These are phyloP conservation scores for Hypselothyrea guttata DNA, from an alignment of 2,888 invertebrate species.

Conservation along the genomic window DNA sequence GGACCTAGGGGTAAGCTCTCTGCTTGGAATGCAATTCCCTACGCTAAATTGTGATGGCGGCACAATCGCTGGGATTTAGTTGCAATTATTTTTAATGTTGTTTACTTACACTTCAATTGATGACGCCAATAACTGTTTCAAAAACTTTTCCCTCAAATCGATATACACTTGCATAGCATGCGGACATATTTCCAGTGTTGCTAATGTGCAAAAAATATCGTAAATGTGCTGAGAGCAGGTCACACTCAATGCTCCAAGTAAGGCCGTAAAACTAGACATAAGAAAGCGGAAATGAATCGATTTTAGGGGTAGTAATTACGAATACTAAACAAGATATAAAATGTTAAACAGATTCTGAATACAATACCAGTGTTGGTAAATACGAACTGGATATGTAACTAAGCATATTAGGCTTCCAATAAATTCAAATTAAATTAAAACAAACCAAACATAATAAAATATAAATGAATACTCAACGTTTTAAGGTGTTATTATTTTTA, in stretches of 20 bases:
- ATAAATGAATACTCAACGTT: too few species aligned
- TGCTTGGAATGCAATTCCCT: conserved; percentile 40
- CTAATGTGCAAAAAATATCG: conserved; percentile 29
- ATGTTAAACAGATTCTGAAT: too few species aligned
- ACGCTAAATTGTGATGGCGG: conserved; percentile 72
- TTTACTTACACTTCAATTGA: conserved; percentile 77
- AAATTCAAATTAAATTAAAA: too few species aligned
- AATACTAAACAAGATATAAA: background rate
- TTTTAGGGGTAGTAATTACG: background rate
- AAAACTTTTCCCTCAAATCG: conserved; percentile 68
- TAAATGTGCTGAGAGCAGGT: conserved; percentile 8
- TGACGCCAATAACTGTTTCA: conserved; percentile 77
- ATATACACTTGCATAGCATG: conserved; percentile 28
- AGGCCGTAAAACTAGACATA: background rate
- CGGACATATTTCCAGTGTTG: conserved; percentile 21
- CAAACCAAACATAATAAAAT: too few species aligned
- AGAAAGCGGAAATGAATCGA: background rate
- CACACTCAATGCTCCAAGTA: conserved; percentile 7
- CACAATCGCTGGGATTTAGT: conserved; percentile 76
- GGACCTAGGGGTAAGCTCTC: background rate
- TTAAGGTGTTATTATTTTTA: too few species aligned
- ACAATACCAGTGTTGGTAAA: too few species aligned
- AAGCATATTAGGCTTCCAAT: too few species aligned
- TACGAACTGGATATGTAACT: too few species aligned
- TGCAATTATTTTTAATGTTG: conserved; percentile 79